Evolutionary conservation across 1,140 invertebrate genomes (phyloP).

Genomic region (Drosophila funebris): DNA sequence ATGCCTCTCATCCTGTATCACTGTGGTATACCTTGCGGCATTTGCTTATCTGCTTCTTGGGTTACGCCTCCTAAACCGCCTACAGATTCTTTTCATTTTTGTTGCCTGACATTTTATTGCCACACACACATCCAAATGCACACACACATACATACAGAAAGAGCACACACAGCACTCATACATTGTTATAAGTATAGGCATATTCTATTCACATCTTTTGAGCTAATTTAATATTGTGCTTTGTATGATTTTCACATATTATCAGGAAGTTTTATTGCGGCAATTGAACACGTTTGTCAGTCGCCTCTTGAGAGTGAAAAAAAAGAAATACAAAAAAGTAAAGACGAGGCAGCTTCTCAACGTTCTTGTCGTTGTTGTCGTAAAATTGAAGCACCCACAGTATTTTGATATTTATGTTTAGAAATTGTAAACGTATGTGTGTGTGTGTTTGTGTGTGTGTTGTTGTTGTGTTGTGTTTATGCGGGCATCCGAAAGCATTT

Average conservation of each 20-base stretch:
- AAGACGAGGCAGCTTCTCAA: background rate
- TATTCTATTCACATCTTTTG: conserved; percentile 54
- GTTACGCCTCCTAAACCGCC: conserved; percentile 15
- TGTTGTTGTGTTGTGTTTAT: conserved; percentile 46
- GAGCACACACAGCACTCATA: conserved; percentile 1
- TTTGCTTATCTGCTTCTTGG: conserved; percentile 14
- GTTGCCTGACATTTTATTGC: conserved; percentile 69
- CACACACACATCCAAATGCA: background rate
- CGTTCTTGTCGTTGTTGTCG: conserved; percentile 53
- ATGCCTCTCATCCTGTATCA: too few species aligned
- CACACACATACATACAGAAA: conserved; percentile 3
- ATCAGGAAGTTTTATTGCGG: conserved; percentile 81
- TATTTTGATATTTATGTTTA: conserved; percentile 76
- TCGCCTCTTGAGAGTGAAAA: conserved; percentile 28
- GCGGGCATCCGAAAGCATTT: conserved; percentile 51
- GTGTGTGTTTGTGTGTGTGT: conserved; percentile 18
- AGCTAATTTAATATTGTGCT: conserved; percentile 82
- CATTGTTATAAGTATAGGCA: background rate
- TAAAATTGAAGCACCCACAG: conserved; percentile 78
- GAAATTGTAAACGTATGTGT: conserved; percentile 68
- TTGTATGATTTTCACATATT: conserved; percentile 83
- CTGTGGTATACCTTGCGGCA: conserved; percentile 55
- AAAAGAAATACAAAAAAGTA: background rate
- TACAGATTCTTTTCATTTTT: conserved; percentile 42
- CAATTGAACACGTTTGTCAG: conserved; percentile 77